Conservation (phyloP, 2,888 invertebrate species). For the Acanthococcus lagerstroemiae region DNA sequence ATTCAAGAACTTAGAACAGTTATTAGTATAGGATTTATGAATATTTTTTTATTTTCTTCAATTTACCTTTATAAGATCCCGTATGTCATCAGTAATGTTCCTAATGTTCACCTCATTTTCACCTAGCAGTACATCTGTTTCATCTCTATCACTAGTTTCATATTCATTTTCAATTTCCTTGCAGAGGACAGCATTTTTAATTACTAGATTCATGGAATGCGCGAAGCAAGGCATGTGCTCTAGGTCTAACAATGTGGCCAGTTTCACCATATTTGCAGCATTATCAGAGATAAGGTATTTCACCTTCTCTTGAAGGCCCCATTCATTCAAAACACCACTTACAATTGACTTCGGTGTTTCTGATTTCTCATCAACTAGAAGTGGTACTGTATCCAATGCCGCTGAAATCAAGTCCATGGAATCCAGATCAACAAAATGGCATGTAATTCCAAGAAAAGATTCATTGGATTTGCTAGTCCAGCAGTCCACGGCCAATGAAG, state of each 20-base stretch:
- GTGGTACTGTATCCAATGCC: not conserved
- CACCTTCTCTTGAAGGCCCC: constrained; percentile 4
- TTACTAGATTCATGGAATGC: not conserved
- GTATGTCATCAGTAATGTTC: too few relatives aligned
- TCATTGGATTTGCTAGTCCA: constrained; percentile 4
- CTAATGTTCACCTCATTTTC: too few relatives aligned
- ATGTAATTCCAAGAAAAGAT: constrained; percentile 4
- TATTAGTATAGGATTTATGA: too few relatives aligned
- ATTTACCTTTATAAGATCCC: too few relatives aligned
- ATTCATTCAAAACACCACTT: not conserved
- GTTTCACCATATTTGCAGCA: not conserved
- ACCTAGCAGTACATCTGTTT: not conserved
- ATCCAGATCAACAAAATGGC: constrained; percentile 11
- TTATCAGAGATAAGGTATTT: not conserved
- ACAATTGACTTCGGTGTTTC: not conserved
- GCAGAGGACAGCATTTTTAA: not conserved
- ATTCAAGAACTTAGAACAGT: too few relatives aligned
- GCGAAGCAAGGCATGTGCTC: not conserved
- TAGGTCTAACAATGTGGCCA: not conserved
- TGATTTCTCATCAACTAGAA: not conserved
- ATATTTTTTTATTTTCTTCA: too few relatives aligned
- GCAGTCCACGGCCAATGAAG: not conserved
- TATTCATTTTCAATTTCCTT: not conserved
- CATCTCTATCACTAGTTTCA: too few relatives aligned
- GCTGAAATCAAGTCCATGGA: not conserved